Evolutionary conservation across 2,113 vertebrate species (phyloP).

Genomic region (Coracopsis vasa): DNA sequence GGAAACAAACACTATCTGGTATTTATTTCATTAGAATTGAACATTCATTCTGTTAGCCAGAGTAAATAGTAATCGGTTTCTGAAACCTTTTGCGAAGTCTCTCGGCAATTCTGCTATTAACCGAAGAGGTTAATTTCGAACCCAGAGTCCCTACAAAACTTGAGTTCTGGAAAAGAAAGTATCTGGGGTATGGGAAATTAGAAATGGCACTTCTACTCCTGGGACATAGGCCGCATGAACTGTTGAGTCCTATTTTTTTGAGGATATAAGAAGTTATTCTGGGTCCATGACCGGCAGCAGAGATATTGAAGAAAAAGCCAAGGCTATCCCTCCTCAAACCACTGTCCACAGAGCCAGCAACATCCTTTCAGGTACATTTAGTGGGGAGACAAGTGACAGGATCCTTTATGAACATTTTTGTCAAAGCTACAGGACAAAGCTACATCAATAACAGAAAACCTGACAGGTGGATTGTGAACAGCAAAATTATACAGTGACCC

Average conservation of each 20-base stretch:
- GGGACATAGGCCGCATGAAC: not conserved
- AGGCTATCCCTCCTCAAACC: not conserved
- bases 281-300: not conserved
- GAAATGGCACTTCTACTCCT: not conserved
- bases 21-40: not conserved
- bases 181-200: not conserved
- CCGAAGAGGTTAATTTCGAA: not conserved
- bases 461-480: not conserved
- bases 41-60: not conserved
- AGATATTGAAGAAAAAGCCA: not conserved
- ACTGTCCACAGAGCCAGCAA: accelerated
- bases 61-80: not conserved
- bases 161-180: not conserved
- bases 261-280: not conserved
- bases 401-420: not conserved
- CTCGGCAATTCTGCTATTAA: not conserved
- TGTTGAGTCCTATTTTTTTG: not conserved
- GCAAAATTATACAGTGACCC: not conserved
- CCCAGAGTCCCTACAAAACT: not conserved
- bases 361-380: not conserved
- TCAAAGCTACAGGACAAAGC: not conserved
- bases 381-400: not conserved
- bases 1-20: not conserved
- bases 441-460: not conserved
- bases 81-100: not conserved